phyloP scores from a whole-genome alignment of 2,888 invertebrate species.

The Papilio gigon region DNA sequence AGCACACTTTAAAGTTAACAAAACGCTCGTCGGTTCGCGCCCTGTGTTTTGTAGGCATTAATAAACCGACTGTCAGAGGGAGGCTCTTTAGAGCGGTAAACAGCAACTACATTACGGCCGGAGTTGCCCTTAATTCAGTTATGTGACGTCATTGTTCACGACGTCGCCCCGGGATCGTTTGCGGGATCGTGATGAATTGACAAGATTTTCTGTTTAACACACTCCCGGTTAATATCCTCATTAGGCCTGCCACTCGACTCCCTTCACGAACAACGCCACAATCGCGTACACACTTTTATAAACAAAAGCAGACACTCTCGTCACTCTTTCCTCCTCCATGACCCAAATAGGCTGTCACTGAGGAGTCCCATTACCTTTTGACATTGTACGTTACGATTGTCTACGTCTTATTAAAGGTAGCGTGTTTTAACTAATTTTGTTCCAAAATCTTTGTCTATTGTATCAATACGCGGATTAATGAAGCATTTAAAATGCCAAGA shows the following conservation, averaged over 20 bases:
- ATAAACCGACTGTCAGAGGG: slow-evolving; percentile 50
- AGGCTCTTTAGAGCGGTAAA: slow-evolving; percentile 42
- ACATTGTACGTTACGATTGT: not conserved
- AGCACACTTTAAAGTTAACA: slow-evolving; percentile 40
- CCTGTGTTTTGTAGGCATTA: slow-evolving; percentile 47
- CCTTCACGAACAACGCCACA: not conserved
- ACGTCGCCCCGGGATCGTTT: slow-evolving; percentile 40
- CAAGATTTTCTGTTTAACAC: slow-evolving; percentile 43
- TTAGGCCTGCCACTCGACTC: slow-evolving; percentile 21
- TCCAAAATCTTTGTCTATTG: not conserved
- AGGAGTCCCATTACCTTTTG: not conserved
- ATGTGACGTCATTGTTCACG: slow-evolving; percentile 48
- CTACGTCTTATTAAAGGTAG: not conserved
- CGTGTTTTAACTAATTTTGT: not conserved
- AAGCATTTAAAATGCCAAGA: slow-evolving; percentile 47
- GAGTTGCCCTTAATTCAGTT: slow-evolving; percentile 45
- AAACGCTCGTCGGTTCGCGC: slow-evolving; percentile 36
- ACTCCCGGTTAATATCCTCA: slow-evolving; percentile 39
- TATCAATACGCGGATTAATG: slow-evolving; percentile 47
- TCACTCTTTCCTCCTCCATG: not conserved
- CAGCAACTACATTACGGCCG: slow-evolving; percentile 47
- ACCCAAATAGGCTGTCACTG: not conserved
- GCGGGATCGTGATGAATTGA: slow-evolving; percentile 41
- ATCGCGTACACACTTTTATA: not conserved
- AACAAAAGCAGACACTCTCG: not conserved